These are phyloP conservation scores for Ibycter americanus DNA, from an alignment of 2,797 vertebrate genomes.

Conservation along the genomic window DNA sequence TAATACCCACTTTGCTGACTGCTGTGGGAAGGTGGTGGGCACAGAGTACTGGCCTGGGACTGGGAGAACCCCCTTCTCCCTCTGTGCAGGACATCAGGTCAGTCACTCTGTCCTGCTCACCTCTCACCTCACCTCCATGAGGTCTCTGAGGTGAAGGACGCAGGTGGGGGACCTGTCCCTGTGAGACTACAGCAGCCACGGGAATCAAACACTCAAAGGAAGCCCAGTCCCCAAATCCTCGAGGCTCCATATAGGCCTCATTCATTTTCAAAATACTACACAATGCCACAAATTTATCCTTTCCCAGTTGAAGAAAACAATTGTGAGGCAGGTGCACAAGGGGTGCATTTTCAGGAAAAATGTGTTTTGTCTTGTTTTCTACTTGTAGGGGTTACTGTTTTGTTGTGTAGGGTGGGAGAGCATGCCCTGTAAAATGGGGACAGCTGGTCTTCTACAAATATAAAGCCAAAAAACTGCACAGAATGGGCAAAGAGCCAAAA, in stretches of 20 bases:
- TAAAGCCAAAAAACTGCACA: background rate
- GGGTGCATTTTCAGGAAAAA: background rate
- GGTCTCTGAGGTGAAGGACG: background rate
- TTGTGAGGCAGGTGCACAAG: background rate
- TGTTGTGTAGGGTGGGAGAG: background rate
- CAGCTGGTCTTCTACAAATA: background rate
- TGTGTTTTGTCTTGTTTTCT: background rate
- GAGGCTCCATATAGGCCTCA: background rate
- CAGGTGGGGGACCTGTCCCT: background rate
- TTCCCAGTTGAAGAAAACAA: background rate
- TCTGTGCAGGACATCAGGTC: background rate
- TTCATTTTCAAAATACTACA: background rate
- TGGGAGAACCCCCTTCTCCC: background rate
- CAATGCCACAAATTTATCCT: background rate
- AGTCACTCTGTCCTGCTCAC: background rate
- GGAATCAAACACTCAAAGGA: background rate
- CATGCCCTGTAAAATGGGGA: background rate
- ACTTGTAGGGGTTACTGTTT: background rate
- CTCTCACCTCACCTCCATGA: background rate
- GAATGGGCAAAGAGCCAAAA: background rate
- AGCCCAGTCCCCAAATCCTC: background rate
- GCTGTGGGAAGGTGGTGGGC: background rate
- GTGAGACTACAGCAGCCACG: background rate
- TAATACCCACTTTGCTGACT: background rate
- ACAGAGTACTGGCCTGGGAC: background rate